Evolutionary conservation across 2,888 invertebrate genomes (phyloP), one percentile per base, ranked within the genome.

Genomic region (Adelognathus sp.): DNA sequence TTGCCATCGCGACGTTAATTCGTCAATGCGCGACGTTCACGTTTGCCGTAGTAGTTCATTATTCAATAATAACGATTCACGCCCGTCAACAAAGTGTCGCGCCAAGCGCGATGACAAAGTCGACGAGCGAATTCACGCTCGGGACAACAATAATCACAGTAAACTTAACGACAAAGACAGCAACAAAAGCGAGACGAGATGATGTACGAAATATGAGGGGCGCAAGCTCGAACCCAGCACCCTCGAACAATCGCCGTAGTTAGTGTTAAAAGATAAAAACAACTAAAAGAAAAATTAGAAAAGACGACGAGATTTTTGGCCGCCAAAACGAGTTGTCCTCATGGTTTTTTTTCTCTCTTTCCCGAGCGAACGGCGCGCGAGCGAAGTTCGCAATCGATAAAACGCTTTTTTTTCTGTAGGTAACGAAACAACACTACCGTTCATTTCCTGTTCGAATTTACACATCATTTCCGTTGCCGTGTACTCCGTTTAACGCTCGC

Each of bases 321-420:
- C n/a, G n/a, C n/a, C n/a, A n/a, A n/a, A n/a, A n/a, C n/a, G n/a
- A n/a, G n/a, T n/a, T n/a, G n/a, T n/a, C n/a, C n/a, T n/a, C n/a
- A n/a, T n/a, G n/a, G n/a, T n/a, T n/a, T n/a, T n/a, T n/a, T n/a
- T n/a, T n/a, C n/a, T n/a, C n/a, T n/a, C n/a, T 67, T 36, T 67
- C 64, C 70, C 67, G 66, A 72, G 73, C 71, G 76, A 58, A 77
- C 67, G n/a, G 85, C 83, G 80, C 84, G 81, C n/a, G n/a, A n/a
- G n/a, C n/a, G n/a, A n/a, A 86, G 84, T 87, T 46, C 86, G 86
- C 85, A 87, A 87, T 88, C 83, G 86, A 87, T 85, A 84, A 86
- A 67, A 87, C 87, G 86, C 87, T n/a, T n/a, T n/a, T n/a, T n/a
- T n/a, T n/a, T n/a, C n/a, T 86, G 83, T 81, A 81, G 83, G 58